Evolutionary conservation across 2,113 vertebrate genomes (phyloP).

Genomic region (Alaudala cheleensis): DNA sequence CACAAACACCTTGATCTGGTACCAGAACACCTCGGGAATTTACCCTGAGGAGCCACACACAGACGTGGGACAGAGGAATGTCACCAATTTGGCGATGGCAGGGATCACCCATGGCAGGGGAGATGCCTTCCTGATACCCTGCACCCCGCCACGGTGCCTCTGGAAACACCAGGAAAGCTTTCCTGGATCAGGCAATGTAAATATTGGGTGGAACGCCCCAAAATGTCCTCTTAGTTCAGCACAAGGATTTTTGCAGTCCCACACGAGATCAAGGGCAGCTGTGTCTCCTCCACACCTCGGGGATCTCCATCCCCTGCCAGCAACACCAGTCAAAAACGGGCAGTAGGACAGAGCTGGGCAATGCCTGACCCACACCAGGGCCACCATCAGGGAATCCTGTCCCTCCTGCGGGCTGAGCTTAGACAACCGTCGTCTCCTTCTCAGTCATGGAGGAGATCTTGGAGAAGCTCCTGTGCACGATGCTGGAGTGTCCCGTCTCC

Average conservation of each 20-base stretch:
- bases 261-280: not conserved
- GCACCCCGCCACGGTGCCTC: rapidly evolving
- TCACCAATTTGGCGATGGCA: not conserved
- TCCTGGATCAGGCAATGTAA: not conserved
- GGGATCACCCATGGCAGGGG: rapidly evolving
- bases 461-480: slow-evolving; percentile 74
- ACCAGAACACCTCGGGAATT: not conserved
- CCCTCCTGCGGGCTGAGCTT: not conserved
- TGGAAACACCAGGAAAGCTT: not conserved
- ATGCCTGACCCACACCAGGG: not conserved
- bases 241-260: not conserved
- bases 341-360: not conserved
- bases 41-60: not conserved
- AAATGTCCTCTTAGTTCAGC: not conserved
- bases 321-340: not conserved
- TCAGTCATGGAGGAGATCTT: slow-evolving; percentile 72
- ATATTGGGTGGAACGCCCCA: rapidly evolving
- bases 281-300: not conserved
- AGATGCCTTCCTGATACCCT: not conserved
- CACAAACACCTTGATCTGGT: not conserved
- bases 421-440: slow-evolving; percentile 71
- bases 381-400: rapidly evolving
- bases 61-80: not conserved
- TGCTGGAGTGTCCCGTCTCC: slow-evolving; percentile 69
- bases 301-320: not conserved